Evolutionary conservation across 2,888 invertebrate genomes (phyloP), one percentile per base, ranked within the genome.

Genomic region (Stenodema calcarata): DNA sequence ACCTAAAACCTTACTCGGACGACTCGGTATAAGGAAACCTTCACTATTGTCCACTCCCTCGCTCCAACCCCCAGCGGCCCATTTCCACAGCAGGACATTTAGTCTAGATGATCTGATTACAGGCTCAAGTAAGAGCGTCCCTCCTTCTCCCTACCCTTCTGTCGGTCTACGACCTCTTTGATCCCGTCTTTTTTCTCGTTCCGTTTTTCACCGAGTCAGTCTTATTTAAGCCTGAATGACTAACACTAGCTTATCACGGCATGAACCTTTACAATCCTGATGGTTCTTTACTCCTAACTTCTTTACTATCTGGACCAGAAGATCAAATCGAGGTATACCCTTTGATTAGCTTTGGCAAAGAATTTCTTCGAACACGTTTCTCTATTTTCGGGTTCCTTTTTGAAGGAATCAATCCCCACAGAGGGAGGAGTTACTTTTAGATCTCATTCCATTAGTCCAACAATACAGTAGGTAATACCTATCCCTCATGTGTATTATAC

Each of bases 91-190:
- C 90, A 94, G 95, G 93, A 95, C 96, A 92, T 95, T 95, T 94
- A 95, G 95, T 94, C 94, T 95, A 93, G 96, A 96, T 94, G 95
- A 96, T 94, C 94, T 96, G 92, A 94, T 96, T 93, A 95, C 95
- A 92, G 94, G 94, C 93, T 94, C 94, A 92, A 95, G 95, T 95
- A 95, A 95, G 95, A 94, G 92, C 91, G 89, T 82, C 88, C 88
- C 87, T 88, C 88, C 42, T 82, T 47, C 44, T 87, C 84, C 87
- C 85, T 47, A 76, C 54, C 73, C 35, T 18, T 73, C 73, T 73
- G 30, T 41, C 73, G n/a, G 23, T 84, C 30, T 27, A 12, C 80
- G 27, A 78, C 73, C 47, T 47, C 42, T 73, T 41, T 78, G 47
- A 41, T 69, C 41, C 41, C 23, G 41, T 50, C 30, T 82, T 82